Base-by-base conservation (phyloP, 1,140 invertebrate species). In the Euwallacea similis region DNA sequence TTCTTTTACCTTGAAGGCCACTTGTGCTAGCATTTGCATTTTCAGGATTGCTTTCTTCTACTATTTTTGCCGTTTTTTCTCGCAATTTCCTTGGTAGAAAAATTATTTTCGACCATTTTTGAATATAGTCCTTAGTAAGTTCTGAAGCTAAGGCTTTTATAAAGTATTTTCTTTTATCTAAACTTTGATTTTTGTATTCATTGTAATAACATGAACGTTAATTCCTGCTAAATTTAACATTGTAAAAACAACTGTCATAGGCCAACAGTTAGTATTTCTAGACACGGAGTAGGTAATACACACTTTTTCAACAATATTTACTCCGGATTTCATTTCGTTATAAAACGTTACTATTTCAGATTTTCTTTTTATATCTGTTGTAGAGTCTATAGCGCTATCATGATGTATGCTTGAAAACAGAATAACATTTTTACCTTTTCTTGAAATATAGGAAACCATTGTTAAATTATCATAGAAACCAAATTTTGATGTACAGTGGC, bases 381-480 rank as follows among this genome's bases (percentile, higher is more conserved):
- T 79, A 69, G 13, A 74, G 60, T 8, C 58, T 9, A 60, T 41
- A 15, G 60, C 55, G 16, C 63, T 56, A 44, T 73, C 72, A 70
- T 76, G 59, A 74, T 81, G 81, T 74, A 77, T 79, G 6, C 75
- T 69, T 7, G 78, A 77, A 8, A 77, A 15, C 13, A 81, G 55
- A 42, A 81, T 54, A 2, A 81, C 78, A 62, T 75, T 62, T 77
- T 81, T 82, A 43, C 75, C 75, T 73, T 76, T 75, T 58, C 78
- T 79, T 15, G 75, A 71, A 16, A 75, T 74, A 66, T 71, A 73
- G 7, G 74, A 75, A n/a, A 76, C 42, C 11, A 81, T 58, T 7
- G 77, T 81, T 16, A 73, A 73, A 61, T 77, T 42, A 42, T 66
- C 76, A 42, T 74, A 76, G 42, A 62, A 69, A 7, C 55, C 56